Conservation (phyloP, 2,113 vertebrate species). For the Collichthys lucidus region DNA sequence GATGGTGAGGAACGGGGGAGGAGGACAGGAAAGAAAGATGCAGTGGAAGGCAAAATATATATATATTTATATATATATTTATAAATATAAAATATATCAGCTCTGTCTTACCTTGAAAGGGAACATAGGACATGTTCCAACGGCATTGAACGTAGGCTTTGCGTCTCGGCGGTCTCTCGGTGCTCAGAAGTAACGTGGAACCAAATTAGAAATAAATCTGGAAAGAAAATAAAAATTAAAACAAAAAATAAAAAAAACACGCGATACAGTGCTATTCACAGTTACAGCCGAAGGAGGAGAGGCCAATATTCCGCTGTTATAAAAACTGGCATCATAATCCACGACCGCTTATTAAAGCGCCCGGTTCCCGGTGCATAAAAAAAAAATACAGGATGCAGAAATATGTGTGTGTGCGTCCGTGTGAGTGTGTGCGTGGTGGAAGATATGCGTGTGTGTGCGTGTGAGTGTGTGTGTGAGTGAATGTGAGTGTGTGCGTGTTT, state of each 20-base stretch:
- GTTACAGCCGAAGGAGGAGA: slow-evolving; percentile 77
- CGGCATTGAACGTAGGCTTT: slow-evolving; percentile 82
- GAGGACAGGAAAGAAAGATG: slow-evolving; percentile 63
- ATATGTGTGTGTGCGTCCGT: slow-evolving; percentile 49
- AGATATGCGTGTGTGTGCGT: slow-evolving; percentile 10
- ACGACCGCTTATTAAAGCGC: slow-evolving; percentile 75
- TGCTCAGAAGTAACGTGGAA: slow-evolving; percentile 72
- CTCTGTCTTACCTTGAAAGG: slow-evolving; percentile 85
- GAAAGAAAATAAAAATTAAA: slow-evolving; percentile 27
- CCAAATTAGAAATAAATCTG: slow-evolving; percentile 61
- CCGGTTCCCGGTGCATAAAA: slow-evolving; percentile 69
- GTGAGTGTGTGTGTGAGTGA: slow-evolving; percentile 22
- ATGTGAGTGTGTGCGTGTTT: slow-evolving; percentile 29
- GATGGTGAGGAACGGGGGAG: slow-evolving; percentile 61
- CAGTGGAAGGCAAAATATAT: slow-evolving; percentile 51
- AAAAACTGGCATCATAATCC: slow-evolving; percentile 80
- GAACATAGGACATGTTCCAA: slow-evolving; percentile 90
- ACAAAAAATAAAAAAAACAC: slow-evolving; percentile 23
- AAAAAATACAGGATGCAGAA: slow-evolving; percentile 72
- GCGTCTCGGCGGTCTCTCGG: slow-evolving; percentile 80
- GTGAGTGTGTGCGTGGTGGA: slow-evolving; percentile 9
- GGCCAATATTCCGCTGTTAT: slow-evolving; percentile 79
- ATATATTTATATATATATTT: no score
- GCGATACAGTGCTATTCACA: slow-evolving; percentile 69
- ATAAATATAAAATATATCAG: slow-evolving; percentile 45